These are phyloP conservation scores for Liparis tanakae DNA, from an alignment of 2,797 vertebrate genomes.

Conservation along the genomic window DNA sequence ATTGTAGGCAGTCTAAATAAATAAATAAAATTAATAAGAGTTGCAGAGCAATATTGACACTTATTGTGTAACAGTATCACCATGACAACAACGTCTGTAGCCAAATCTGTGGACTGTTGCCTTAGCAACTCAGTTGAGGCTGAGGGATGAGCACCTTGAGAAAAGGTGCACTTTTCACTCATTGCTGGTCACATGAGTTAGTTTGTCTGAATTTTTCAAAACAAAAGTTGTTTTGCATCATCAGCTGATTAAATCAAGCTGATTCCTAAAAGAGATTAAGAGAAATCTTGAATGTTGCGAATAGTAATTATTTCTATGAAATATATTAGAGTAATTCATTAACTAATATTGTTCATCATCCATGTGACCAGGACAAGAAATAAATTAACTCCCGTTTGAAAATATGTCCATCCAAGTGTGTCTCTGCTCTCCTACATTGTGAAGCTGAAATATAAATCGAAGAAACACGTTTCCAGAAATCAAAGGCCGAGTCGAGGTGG, in stretches of 20 bases:
- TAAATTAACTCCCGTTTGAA: not conserved
- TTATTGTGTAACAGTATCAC: conserved; percentile 36
- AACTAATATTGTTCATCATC: not conserved
- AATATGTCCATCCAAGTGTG: not conserved
- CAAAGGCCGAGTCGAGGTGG: conserved; percentile 25
- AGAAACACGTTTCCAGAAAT: conserved; percentile 29
- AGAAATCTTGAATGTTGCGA: not conserved
- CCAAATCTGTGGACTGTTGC: conserved; percentile 59
- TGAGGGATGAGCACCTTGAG: conserved; percentile 53
- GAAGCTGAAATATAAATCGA: not conserved
- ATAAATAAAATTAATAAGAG: not conserved
- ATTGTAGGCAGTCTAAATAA: not conserved
- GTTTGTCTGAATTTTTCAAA: not conserved
- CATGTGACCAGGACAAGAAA: not conserved
- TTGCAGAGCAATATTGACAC: conserved; percentile 10
- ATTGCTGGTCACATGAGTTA: conserved; percentile 1
- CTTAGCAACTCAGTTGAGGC: conserved; percentile 63
- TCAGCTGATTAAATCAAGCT: not conserved
- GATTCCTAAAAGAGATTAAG: too few species aligned
- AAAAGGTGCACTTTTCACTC: conserved; percentile 33
- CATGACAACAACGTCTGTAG: conserved; percentile 66
- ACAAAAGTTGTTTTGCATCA: not conserved
- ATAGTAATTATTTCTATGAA: not conserved
- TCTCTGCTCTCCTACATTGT: not conserved
- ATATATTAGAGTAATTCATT: not conserved